Conservation (phyloP, 1,140 invertebrate species). For the Aradophagus sp. region DNA sequence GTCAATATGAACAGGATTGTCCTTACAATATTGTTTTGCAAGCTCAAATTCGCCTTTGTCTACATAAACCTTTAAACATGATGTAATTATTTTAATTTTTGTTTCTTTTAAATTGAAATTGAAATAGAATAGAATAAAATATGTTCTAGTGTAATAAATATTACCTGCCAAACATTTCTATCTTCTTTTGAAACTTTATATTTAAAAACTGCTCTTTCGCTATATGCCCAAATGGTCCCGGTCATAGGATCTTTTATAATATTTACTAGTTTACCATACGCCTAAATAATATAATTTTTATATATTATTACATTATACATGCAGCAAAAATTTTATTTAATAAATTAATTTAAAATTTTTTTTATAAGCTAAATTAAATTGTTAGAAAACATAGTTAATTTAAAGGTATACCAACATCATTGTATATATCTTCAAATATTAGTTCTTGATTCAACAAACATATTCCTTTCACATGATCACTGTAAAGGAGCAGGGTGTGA, state of each 20-base stretch:
- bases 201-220: slow-evolving; percentile 88
- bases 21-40: slow-evolving; percentile 87
- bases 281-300: slow-evolving; percentile 73
- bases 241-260: slow-evolving; percentile 88
- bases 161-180: slow-evolving; percentile 87
- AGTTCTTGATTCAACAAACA: slow-evolving; percentile 90
- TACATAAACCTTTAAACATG: slow-evolving; percentile 82
- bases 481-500: slow-evolving; percentile 89
- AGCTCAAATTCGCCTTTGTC: slow-evolving; percentile 90
- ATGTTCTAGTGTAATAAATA: neutral
- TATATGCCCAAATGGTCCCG: slow-evolving; percentile 89
- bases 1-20: slow-evolving; percentile 87
- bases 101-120: neutral
- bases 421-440: slow-evolving; percentile 90
- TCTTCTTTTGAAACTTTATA: slow-evolving; percentile 91
- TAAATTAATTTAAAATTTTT: too few species aligned
- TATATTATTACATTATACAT: slow-evolving; percentile 5
- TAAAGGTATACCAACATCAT: slow-evolving; percentile 74
- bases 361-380: slow-evolving; percentile 1
- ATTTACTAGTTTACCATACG: slow-evolving; percentile 86
- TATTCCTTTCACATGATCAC: slow-evolving; percentile 87
- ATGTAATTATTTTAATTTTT: neutral
- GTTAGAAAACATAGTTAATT: neutral
- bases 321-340: too few species aligned
- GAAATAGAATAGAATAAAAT: neutral